These are phyloP conservation scores for Ambastaia sidthimunki DNA, from an alignment of 2,797 vertebrate species.

Conservation along the genomic window DNA sequence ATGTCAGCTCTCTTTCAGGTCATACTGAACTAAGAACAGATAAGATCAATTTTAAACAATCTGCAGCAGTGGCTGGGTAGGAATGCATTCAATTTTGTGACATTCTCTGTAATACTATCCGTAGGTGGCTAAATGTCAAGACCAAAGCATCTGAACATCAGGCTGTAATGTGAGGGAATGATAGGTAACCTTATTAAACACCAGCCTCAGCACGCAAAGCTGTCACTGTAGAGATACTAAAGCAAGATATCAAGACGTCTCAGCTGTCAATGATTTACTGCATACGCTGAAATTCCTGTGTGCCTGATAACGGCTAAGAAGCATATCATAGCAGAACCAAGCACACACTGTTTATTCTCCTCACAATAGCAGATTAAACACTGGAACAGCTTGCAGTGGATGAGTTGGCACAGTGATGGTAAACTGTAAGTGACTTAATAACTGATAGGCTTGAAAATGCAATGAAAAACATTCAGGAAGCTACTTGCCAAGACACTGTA, in stretches of 20 bases:
- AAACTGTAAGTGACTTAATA: neutral
- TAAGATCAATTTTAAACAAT: neutral
- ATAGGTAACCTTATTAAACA: constrained; percentile 17
- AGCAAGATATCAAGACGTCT: neutral
- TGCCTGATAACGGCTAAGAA: neutral
- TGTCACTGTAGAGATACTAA: neutral
- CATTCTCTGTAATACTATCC: neutral
- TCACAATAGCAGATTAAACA: constrained; percentile 8
- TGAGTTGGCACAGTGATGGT: neutral
- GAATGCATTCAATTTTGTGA: neutral
- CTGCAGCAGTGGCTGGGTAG: neutral
- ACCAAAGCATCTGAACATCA: constrained; percentile 17
- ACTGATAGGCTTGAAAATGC: neutral
- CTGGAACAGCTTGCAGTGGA: neutral
- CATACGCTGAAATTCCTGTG: neutral
- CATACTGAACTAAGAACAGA: neutral
- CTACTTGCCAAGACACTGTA: neutral
- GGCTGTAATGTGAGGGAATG: constrained; percentile 5
- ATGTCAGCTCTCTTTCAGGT: neutral
- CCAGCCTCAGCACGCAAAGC: neutral
- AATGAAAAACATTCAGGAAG: neutral
- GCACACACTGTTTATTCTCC: neutral
- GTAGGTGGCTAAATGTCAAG: constrained; percentile 48
- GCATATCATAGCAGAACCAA: neutral
- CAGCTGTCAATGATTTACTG: neutral